Evolutionary conservation across 1,140 invertebrate species (phyloP), one percentile per base, ranked within the genome.

Genomic region (Phthorimaea operculella): DNA sequence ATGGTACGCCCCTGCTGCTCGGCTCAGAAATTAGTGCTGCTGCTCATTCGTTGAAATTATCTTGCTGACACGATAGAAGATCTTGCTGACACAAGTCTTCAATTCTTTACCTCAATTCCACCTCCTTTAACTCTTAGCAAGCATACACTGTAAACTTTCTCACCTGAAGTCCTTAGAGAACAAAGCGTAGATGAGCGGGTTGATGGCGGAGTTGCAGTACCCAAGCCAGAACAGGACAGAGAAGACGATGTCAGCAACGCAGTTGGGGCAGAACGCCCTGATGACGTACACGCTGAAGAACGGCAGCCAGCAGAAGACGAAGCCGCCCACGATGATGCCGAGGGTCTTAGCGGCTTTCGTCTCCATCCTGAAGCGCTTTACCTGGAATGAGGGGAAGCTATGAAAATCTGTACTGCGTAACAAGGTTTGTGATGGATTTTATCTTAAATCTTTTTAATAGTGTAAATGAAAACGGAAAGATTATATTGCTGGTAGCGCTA

Each of bases 211-310:
- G 82, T 99, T 99, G 76, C 95, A 96, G 79, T 99, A 99, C 1
- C 97, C 97, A 18, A 99, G 88, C 96, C 97, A 99, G 83, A 98
- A 98, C 7, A 98, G 90, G 1, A 98, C 90, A 42, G 93, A 96
- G 83, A 98, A 96, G 34, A 96, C 85, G 45, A 94, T 88, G 0
- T 91, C 90, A 53, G 92, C 89, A 33, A 96, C 94, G 77, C 93
- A 95, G 52, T 90, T 88, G 1, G 88, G 88, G 63, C 92, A 95
- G 73, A 97, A 96, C 0, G 93, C 94, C 52, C 93, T 87, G 17
- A 95, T 88, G 21, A 97, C 87, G 78, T 98, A 98, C 87, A 97
- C 92, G 7, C 93, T 95, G 87, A 98, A 98, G 87, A 98, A 98
- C 0, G 96, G 96, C 17, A 97, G 84, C 96, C 96, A 98, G 78